Evolutionary conservation across 2,113 vertebrate species (phyloP).

Genomic region (Cygnus buccinator): DNA sequence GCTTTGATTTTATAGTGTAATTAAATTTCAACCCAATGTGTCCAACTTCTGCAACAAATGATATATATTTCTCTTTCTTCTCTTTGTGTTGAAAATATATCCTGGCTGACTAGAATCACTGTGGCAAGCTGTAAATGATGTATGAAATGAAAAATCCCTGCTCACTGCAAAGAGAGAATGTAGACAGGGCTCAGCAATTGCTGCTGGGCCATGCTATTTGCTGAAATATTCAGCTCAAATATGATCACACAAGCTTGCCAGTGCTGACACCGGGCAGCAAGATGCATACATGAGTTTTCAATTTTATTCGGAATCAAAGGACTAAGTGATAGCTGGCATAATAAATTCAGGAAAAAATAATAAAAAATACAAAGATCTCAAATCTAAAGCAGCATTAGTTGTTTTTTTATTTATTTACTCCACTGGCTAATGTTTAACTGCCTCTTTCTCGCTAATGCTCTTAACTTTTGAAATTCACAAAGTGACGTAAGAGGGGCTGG

Average conservation of each 20-base stretch:
- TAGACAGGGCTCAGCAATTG: slow-evolving; percentile 45
- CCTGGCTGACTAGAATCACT: slow-evolving; percentile 62
- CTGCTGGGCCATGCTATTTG: slow-evolving; percentile 60
- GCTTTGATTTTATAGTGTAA: slow-evolving; percentile 51
- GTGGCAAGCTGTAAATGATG: slow-evolving; percentile 74
- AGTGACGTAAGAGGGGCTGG: not conserved
- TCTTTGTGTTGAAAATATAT: slow-evolving; percentile 57
- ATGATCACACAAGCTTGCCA: slow-evolving; percentile 42
- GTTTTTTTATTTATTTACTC: not conserved
- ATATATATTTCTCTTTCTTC: slow-evolving; percentile 55
- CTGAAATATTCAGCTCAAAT: slow-evolving; percentile 67
- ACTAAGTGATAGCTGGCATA: not conserved
- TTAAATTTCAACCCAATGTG: slow-evolving; percentile 59
- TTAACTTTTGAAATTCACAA: not conserved
- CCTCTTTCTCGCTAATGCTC: not conserved
- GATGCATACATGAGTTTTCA: slow-evolving; percentile 48
- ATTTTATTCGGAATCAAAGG: slow-evolving; percentile 16
- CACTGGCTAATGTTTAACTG: not conserved
- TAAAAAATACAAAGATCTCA: not conserved
- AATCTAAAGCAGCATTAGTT: not conserved
- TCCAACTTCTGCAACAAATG: slow-evolving; percentile 55
- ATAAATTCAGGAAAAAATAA: not conserved
- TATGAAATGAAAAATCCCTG: slow-evolving; percentile 73
- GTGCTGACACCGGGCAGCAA: slow-evolving; percentile 45
- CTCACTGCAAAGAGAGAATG: slow-evolving; percentile 54